Evolutionary conservation across 1,140 invertebrate genomes (phyloP).

Genomic region (Cephus cinctus): DNA sequence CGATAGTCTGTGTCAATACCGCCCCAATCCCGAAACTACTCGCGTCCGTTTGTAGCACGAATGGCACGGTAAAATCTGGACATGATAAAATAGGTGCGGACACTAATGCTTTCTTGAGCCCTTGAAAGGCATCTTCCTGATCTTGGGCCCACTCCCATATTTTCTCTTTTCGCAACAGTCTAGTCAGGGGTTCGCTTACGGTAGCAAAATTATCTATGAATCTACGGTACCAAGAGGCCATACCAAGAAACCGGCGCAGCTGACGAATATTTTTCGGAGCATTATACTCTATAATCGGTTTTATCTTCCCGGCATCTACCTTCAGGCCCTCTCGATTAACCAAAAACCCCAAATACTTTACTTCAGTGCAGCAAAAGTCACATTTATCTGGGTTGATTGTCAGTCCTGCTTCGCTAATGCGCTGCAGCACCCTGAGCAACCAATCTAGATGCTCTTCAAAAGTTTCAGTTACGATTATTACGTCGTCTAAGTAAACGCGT

Average conservation of each 20-base stretch:
- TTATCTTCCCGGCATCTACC: constrained; percentile 34
- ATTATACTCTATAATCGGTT: constrained; percentile 12
- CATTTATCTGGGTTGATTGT: constrained; percentile 31
- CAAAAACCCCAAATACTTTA: constrained; percentile 39
- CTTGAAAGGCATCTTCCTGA: background rate
- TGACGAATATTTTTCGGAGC: constrained; percentile 29
- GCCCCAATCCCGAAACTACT: constrained; percentile 21
- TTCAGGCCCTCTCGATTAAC: constrained; percentile 32
- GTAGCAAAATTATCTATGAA: constrained; percentile 22
- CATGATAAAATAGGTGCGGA: constrained; percentile 19
- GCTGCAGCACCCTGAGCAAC: constrained; percentile 23
- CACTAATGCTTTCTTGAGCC: background rate
- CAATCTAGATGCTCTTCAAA: constrained; percentile 31
- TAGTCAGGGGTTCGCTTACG: constrained; percentile 15
- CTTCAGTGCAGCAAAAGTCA: constrained; percentile 27
- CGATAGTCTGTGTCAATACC: constrained; percentile 23
- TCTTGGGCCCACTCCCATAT: constrained; percentile 13
- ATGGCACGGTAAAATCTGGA: constrained; percentile 24
- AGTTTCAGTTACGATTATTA: constrained; percentile 26
- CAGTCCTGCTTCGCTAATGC: constrained; percentile 21
- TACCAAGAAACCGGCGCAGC: constrained; percentile 26
- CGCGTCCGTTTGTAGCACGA: constrained; percentile 23
- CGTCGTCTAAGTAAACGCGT: constrained; percentile 36
- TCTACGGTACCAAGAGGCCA: constrained; percentile 16
- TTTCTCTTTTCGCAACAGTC: constrained; percentile 16